phyloP scores from a whole-genome alignment of 2,797 vertebrate genomes.

The Microctenopoma lineatum region DNA sequence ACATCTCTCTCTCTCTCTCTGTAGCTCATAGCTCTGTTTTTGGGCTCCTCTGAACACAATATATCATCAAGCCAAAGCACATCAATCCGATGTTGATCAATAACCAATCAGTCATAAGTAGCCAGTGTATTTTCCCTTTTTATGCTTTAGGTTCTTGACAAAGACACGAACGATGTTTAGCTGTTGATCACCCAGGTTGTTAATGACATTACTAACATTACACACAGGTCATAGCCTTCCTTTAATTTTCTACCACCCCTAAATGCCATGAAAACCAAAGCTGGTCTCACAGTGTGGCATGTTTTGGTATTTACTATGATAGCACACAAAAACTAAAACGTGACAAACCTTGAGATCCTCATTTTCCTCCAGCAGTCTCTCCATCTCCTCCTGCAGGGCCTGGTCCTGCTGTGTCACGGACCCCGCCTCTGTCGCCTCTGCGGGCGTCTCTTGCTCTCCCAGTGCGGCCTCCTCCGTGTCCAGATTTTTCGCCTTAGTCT shows the following conservation, averaged over 20 bases:
- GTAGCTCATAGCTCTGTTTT: not conserved
- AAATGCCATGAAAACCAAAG: not conserved
- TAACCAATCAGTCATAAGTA: constrained; percentile 42
- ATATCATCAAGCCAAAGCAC: constrained; percentile 40
- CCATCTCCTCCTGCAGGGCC: constrained; percentile 89
- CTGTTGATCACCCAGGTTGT: not conserved
- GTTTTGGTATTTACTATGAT: not conserved
- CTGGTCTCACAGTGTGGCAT: not conserved
- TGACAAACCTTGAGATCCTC: constrained; percentile 92
- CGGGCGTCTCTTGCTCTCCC: constrained; percentile 65
- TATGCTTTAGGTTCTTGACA: not conserved
- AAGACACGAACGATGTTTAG: not conserved
- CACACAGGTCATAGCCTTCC: not conserved
- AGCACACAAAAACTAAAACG: not conserved
- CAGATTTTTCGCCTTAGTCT: constrained; percentile 67
- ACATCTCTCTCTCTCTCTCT: not conserved
- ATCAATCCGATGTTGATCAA: constrained; percentile 50
- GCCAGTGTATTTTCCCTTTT: constrained; percentile 1
- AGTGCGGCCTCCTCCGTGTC: constrained; percentile 45
- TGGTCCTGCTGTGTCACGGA: constrained; percentile 85
- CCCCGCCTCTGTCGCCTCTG: constrained; percentile 74
- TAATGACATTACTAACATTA: constrained; percentile 1
- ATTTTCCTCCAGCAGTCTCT: constrained; percentile 93
- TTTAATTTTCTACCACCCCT: too few species aligned
- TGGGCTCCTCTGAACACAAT: constrained; percentile 20